A percentile compares a stretch with the other conserved stretches of the same genome.
Conservation (phyloP, 53 echinoderm and acorn worm species). For the Glandiceps talaboti region DNA sequence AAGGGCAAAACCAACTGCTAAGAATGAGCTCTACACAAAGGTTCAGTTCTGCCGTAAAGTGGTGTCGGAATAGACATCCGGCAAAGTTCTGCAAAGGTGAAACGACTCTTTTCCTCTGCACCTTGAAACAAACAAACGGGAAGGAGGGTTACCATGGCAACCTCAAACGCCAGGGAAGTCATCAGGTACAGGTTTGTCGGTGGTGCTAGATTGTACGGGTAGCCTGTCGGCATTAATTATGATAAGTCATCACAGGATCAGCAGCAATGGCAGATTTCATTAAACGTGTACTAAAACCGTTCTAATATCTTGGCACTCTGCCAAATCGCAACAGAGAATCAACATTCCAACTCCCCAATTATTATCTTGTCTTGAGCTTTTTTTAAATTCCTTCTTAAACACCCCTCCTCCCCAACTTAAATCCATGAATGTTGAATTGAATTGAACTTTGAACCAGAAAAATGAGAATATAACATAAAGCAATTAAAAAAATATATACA, state of each 20-base stretch:
- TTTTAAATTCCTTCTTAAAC: background rate
- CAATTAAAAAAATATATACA: too few species aligned
- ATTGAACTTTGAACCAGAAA: too few species aligned
- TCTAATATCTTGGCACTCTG: background rate
- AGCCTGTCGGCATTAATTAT: background rate
- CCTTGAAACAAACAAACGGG: background rate
- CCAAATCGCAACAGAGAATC: background rate
- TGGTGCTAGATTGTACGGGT: background rate
- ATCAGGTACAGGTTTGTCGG: background rate
- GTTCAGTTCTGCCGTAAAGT: background rate
- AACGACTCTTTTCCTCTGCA: background rate
- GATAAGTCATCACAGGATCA: background rate
- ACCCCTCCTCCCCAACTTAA: background rate
- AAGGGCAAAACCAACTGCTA: background rate
- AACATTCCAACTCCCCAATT: background rate
- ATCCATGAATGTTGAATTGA: too few species aligned
- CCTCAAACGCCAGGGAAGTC: background rate
- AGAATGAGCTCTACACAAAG: background rate
- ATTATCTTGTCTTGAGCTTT: background rate
- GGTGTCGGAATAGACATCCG: background rate
- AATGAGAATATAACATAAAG: too few species aligned
- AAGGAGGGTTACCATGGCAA: background rate
- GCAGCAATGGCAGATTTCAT: background rate
- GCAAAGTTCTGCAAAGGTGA: background rate
- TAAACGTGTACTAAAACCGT: background rate